phyloP scores from a whole-genome alignment of 2,888 invertebrate species.

The Strigamia crassipes region DNA sequence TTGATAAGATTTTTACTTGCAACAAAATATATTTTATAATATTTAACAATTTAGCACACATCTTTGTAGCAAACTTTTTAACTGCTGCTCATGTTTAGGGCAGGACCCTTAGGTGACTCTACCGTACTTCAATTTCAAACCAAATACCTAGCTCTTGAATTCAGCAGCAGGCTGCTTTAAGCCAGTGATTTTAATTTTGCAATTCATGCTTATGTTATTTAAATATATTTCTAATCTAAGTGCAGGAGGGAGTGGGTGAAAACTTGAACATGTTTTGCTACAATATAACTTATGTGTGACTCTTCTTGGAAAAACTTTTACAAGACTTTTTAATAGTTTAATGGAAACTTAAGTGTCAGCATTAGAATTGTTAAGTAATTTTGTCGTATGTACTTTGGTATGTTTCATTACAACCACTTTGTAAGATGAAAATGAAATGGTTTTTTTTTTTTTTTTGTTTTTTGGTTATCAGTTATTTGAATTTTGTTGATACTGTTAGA shows the following conservation, averaged over 20 bases:
- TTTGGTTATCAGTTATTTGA: neutral
- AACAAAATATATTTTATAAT: constrained; percentile 8
- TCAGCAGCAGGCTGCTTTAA: constrained; percentile 23
- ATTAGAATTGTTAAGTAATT: neutral
- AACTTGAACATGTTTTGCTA: constrained; percentile 20
- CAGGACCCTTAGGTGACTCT: constrained; percentile 10
- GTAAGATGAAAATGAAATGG: neutral
- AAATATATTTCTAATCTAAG: neutral
- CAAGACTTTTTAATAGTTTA: constrained; percentile 8
- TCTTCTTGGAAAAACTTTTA: neutral
- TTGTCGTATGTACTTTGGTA: constrained; percentile 36
- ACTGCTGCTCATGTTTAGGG: constrained; percentile 29
- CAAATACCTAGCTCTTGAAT: constrained; percentile 4
- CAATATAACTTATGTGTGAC: constrained; percentile 35
- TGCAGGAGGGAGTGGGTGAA: neutral
- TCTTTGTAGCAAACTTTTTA: constrained; percentile 35
- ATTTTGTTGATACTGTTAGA: neutral
- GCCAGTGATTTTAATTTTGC: neutral
- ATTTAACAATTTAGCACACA: constrained; percentile 18
- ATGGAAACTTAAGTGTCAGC: neutral
- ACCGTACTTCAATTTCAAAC: neutral
- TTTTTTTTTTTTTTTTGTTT: neutral
- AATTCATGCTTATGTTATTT: neutral
- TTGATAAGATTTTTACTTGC: neutral
- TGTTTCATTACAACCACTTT: neutral